These are phyloP conservation scores for Planiliza haematocheilus DNA, from an alignment of 2,113 vertebrate species.

Conservation along the genomic window DNA sequence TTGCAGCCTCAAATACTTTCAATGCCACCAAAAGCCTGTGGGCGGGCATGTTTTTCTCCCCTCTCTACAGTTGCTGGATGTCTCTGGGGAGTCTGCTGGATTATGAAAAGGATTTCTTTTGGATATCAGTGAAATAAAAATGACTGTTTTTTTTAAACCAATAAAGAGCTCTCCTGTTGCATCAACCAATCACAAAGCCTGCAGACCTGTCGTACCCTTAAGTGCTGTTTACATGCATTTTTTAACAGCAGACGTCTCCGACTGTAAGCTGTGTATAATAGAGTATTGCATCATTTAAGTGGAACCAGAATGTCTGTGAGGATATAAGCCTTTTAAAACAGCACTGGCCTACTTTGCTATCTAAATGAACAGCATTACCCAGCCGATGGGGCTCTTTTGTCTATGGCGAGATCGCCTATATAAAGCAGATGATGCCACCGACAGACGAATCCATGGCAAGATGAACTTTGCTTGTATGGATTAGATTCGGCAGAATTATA, in stretches of 20 bases:
- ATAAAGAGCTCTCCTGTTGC: conserved; percentile 48
- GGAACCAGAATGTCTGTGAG: conserved; percentile 25
- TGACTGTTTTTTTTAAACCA: conserved; percentile 28
- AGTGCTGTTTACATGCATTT: conserved; percentile 69
- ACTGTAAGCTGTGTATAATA: conserved; percentile 54
- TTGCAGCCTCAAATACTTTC: conserved; percentile 39
- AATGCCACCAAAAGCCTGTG: conserved; percentile 53
- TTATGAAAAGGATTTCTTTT: conserved; percentile 72
- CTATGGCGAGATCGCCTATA: neutral
- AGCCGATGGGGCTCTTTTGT: neutral
- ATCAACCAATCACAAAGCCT: conserved; percentile 66
- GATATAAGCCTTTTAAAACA: conserved; percentile 34
- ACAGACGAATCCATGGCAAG: neutral
- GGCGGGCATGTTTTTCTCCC: conserved; percentile 40
- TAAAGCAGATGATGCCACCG: conserved; percentile 8
- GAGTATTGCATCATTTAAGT: conserved; percentile 64
- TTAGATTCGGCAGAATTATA: no score
- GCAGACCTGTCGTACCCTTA: conserved; percentile 35
- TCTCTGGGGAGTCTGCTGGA: conserved; percentile 68
- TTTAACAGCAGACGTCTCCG: conserved; percentile 40
- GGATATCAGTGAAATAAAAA: conserved; percentile 68
- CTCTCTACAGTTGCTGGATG: conserved; percentile 54
- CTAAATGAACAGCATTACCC: conserved; percentile 7
- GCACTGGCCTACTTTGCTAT: conserved; percentile 58
- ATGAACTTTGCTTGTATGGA: neutral